A percentile compares a stretch with the other conserved stretches of the same genome.
phyloP scores from a whole-genome alignment of 1,140 invertebrate genomes.

The Leptinotarsa undecemlineata region DNA sequence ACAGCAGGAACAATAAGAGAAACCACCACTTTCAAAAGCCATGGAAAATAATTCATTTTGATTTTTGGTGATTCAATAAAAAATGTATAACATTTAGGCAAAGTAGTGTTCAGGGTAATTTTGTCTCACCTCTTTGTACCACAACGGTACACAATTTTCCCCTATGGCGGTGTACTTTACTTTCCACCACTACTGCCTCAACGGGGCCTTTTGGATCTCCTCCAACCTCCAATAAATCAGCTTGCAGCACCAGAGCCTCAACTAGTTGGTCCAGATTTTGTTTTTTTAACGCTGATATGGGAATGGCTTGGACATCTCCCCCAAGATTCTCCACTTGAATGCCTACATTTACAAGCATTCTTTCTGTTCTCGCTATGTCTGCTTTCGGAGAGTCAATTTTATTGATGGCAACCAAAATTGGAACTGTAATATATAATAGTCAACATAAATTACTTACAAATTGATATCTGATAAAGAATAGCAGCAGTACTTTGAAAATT shows the following conservation, averaged over 20 bases:
- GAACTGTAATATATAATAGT: conserved; percentile 66
- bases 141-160: conserved; percentile 88
- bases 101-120: not conserved
- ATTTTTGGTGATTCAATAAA: too few species aligned
- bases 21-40: too few species aligned
- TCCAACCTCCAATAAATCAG: conserved; percentile 86
- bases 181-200: conserved; percentile 91
- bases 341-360: conserved; percentile 74
- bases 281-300: conserved; percentile 87
- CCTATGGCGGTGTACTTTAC: conserved; percentile 70
- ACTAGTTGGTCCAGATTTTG: conserved; percentile 79
- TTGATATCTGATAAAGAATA: too few species aligned
- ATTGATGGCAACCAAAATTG: conserved; percentile 97
- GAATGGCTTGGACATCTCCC: conserved; percentile 90
- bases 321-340: conserved; percentile 86
- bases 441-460: too few species aligned
- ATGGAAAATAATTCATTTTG: too few species aligned
- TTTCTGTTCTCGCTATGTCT: conserved; percentile 77
- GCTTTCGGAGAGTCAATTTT: conserved; percentile 94
- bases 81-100: too few species aligned
- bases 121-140: conserved; percentile 72
- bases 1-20: too few species aligned
- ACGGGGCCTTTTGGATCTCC: conserved; percentile 81
- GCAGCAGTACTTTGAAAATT: too few species aligned
- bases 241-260: conserved; percentile 84